phyloP scores from a whole-genome alignment of 2,113 vertebrate genomes.

The Smithornis capensis region DNA sequence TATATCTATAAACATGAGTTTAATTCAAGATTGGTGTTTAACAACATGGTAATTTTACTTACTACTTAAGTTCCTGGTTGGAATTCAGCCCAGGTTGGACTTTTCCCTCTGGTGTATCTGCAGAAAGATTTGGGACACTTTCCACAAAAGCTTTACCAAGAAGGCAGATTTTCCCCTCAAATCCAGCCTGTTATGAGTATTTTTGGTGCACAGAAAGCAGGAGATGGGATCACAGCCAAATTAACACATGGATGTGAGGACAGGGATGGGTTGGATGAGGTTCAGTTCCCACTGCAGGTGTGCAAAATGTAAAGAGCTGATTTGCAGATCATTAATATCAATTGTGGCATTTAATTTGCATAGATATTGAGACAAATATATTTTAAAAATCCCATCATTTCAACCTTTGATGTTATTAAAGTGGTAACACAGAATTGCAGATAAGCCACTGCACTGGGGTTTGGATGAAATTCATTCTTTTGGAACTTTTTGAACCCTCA shows the following conservation, averaged over 20 bases:
- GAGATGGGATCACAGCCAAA: neutral
- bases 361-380: neutral
- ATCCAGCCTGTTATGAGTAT: neutral
- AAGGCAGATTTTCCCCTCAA: neutral
- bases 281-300: neutral
- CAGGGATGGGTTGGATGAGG: too few relatives aligned
- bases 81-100: conserved; percentile 53
- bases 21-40: conserved; percentile 67
- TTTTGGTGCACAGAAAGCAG: neutral
- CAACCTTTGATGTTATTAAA: neutral
- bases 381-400: neutral
- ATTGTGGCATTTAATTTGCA: neutral
- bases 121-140: conserved; percentile 25
- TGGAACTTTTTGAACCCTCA: neutral
- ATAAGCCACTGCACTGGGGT: neutral
- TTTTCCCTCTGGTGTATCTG: conserved; percentile 44
- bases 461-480: neutral
- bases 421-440: neutral
- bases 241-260: neutral
- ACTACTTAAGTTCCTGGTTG: conserved; percentile 53
- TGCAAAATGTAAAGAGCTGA: rapidly evolving
- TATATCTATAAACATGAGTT: conserved; percentile 62
- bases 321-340: neutral
- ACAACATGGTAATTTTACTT: conserved; percentile 64
- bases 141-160: conserved; percentile 51